phyloP scores from a whole-genome alignment of 2,888 invertebrate species.

The Aphidius colemani region DNA sequence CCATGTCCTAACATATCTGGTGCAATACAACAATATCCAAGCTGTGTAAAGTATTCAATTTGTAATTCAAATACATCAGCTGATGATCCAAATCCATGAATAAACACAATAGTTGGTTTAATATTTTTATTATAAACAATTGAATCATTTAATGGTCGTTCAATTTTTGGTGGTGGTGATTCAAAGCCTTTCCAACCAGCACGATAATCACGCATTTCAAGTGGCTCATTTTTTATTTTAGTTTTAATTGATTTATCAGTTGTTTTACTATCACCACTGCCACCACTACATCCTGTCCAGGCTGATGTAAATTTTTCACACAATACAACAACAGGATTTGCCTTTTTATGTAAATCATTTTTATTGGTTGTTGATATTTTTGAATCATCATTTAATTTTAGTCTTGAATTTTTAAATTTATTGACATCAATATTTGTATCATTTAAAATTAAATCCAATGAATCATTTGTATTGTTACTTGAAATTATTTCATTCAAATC shows the following conservation, averaged over 20 bases:
- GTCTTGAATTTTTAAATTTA: conserved; percentile 45
- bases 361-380: conserved; percentile 26
- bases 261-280: neutral
- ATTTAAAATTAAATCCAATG: conserved; percentile 33
- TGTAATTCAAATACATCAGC: conserved; percentile 69
- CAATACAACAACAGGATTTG: conserved; percentile 42
- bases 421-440: conserved; percentile 37
- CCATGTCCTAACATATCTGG: conserved; percentile 74
- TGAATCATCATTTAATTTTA: conserved; percentile 39
- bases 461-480: conserved; percentile 4
- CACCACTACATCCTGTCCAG: conserved; percentile 17
- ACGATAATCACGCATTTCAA: conserved; percentile 19
- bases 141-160: conserved; percentile 33
- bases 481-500: neutral
- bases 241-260: conserved; percentile 3
- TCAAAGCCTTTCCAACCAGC: conserved; percentile 23
- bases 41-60: conserved; percentile 64
- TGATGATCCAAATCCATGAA: conserved; percentile 72
- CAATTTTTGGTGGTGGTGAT: conserved; percentile 34
- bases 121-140: conserved; percentile 43
- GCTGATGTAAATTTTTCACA: conserved; percentile 40
- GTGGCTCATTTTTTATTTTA: conserved; percentile 9
- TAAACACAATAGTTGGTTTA: conserved; percentile 66
- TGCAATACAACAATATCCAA: conserved; percentile 69
- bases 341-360: conserved; percentile 35